phyloP scores from a whole-genome alignment of 1,140 invertebrate species.

The Popillia japonica region DNA sequence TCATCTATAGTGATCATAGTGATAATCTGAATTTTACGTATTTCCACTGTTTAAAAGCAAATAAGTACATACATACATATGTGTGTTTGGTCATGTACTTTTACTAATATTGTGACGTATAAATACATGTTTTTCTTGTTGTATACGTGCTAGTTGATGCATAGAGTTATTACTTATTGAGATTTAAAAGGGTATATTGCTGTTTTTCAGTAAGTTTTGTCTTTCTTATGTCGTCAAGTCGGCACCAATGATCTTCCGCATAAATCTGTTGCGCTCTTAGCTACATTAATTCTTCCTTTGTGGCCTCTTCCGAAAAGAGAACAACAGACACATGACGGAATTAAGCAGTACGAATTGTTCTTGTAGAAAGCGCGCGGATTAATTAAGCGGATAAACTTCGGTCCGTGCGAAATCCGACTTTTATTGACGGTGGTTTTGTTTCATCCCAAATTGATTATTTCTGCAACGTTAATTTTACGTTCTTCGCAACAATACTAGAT shows the following conservation, averaged over 20 bases:
- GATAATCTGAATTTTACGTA: too few species aligned
- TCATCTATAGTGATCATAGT: too few species aligned
- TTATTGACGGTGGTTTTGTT: conserved; percentile 22
- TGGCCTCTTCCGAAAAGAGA: neutral
- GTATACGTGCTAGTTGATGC: too few species aligned
- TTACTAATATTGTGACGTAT: too few species aligned
- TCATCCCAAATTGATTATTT: conserved; percentile 20
- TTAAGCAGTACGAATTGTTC: conserved; percentile 6
- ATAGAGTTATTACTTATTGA: too few species aligned
- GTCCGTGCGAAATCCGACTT: conserved; percentile 20
- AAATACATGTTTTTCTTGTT: too few species aligned
- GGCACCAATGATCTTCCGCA: conserved; percentile 1
- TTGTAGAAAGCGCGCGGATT: conserved; percentile 17
- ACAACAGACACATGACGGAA: conserved; percentile 15
- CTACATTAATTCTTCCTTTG: neutral
- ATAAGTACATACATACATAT: too few species aligned
- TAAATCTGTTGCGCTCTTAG: neutral
- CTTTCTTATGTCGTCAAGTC: neutral
- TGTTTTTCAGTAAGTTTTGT: neutral
- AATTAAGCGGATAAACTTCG: conserved; percentile 32
- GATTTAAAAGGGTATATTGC: neutral
- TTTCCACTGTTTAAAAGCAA: too few species aligned
- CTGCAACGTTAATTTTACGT: conserved; percentile 30
- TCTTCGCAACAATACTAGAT: neutral
- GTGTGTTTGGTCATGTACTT: too few species aligned